Percentiles rank a stretch among this genome's conserved stretches.
Conservation (phyloP, 1,140 invertebrate genomes). For the Antheraea mylitta region DNA sequence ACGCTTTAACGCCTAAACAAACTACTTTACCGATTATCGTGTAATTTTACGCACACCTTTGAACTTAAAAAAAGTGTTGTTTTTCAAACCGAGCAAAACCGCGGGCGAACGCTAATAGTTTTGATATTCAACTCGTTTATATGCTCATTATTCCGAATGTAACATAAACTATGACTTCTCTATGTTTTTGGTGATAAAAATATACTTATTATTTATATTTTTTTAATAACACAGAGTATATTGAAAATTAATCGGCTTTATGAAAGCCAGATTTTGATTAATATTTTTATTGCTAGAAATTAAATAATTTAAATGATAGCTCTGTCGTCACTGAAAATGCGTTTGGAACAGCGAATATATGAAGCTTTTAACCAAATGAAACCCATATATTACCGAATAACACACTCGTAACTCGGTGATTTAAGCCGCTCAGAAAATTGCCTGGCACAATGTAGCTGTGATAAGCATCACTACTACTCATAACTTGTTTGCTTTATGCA, state of each 20-base stretch:
- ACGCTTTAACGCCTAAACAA: no score
- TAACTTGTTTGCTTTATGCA: slow-evolving; percentile 53
- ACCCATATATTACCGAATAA: slow-evolving; percentile 70
- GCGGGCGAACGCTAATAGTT: no score
- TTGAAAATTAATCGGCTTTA: slow-evolving; percentile 24
- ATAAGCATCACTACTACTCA: slow-evolving; percentile 42
- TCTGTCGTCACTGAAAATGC: slow-evolving; percentile 46
- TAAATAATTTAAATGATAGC: slow-evolving; percentile 55
- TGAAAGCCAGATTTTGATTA: slow-evolving; percentile 28
- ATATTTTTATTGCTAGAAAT: slow-evolving; percentile 39
- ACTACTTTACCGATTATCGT: no score
- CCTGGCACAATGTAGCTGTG: slow-evolving; percentile 54
- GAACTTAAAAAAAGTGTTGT: no score
- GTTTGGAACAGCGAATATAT: slow-evolving; percentile 57
- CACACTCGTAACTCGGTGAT: slow-evolving; percentile 62
- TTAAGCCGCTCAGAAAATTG: slow-evolving; percentile 64
- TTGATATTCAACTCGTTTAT: no score
- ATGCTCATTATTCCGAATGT: background rate
- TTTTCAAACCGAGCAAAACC: no score
- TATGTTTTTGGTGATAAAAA: background rate
- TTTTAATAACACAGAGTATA: background rate
- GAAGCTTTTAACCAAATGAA: slow-evolving; percentile 75
- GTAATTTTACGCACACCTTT: no score
- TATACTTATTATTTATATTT: background rate
- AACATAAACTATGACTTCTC: background rate